A percentile compares a stretch with the other conserved stretches of the same genome.
Evolutionary conservation across 2,113 vertebrate genomes (phyloP).

Genomic region (Ellobius talpinus): DNA sequence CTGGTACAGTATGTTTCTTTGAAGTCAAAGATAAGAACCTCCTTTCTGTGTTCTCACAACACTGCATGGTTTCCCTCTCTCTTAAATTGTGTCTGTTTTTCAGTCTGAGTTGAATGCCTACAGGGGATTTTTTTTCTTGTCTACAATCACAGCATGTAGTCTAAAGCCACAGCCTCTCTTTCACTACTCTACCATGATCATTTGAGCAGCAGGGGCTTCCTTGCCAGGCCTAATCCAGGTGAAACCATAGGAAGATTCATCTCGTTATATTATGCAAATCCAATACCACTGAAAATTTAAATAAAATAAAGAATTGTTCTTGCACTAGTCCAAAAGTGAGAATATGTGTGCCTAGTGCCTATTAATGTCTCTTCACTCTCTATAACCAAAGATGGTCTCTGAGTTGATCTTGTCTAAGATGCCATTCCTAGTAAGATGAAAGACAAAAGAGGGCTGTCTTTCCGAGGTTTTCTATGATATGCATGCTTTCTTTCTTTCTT

Average conservation of each 20-base stretch:
- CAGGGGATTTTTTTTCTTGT: conserved; percentile 19
- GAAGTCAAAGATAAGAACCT: conserved; percentile 24
- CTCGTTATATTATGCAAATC: background rate
- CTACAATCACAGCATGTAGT: background rate
- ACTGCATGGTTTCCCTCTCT: background rate
- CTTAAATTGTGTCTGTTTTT: background rate
- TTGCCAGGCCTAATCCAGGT: background rate
- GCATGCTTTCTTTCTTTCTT: background rate
- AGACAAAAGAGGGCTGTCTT: conserved; percentile 31
- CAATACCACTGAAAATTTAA: conserved; percentile 14
- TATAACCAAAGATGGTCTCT: background rate
- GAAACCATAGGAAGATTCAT: background rate
- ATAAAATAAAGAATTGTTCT: conserved; percentile 17
- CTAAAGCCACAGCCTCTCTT: background rate
- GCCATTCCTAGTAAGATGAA: conserved; percentile 48
- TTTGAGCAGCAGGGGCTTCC: background rate
- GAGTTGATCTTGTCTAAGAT: background rate
- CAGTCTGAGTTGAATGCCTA: conserved; percentile 9
- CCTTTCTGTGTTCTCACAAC: background rate
- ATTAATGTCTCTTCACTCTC: background rate
- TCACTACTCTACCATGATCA: background rate
- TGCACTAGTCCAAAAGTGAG: background rate
- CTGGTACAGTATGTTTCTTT: background rate
- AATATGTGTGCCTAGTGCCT: background rate
- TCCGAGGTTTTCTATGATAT: conserved; percentile 62